These are phyloP conservation scores for Myoxocephalus aenaeus DNA, from an alignment of 2,797 vertebrate species.

Conservation along the genomic window DNA sequence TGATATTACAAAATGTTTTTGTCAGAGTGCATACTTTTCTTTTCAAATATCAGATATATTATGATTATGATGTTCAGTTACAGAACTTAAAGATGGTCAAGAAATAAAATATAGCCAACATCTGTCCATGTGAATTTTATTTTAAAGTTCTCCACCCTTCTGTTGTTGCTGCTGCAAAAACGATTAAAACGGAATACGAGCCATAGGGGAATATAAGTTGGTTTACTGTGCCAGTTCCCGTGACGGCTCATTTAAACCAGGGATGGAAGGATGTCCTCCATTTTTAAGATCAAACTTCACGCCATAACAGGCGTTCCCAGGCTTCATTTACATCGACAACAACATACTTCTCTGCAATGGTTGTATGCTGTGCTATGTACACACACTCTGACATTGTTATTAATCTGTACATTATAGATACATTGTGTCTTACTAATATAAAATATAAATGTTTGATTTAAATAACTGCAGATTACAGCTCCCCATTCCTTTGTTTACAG, in stretches of 20 bases:
- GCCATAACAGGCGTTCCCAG: slow-evolving; percentile 51
- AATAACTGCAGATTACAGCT: slow-evolving; percentile 66
- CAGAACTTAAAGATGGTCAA: slow-evolving; percentile 1
- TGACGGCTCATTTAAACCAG: slow-evolving; percentile 69
- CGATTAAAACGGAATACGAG: slow-evolving; percentile 56
- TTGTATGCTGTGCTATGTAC: slow-evolving; percentile 32
- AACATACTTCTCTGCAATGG: slow-evolving; percentile 43
- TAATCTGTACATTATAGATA: slow-evolving; percentile 41
- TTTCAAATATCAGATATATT: slow-evolving; percentile 25
- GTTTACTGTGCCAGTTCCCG: slow-evolving; percentile 55
- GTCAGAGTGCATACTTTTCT: slow-evolving; percentile 9
- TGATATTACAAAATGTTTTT: slow-evolving; percentile 1
- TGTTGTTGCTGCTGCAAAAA: slow-evolving; percentile 54
- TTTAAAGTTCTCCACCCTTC: slow-evolving; percentile 19
- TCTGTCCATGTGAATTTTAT: slow-evolving; percentile 39
- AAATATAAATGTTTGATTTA: slow-evolving; percentile 66
- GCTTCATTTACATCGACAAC: slow-evolving; percentile 53
- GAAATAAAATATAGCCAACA: not conserved
- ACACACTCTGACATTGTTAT: slow-evolving; percentile 47
- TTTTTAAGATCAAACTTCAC: slow-evolving; percentile 60
- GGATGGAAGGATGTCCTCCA: slow-evolving; percentile 68
- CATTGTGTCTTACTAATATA: slow-evolving; percentile 42
- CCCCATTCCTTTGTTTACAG: slow-evolving; percentile 71
- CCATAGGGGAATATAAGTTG: slow-evolving; percentile 53
- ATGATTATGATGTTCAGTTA: slow-evolving; percentile 36